Evolutionary conservation across 2,888 invertebrate species (phyloP), one percentile per base, ranked within the genome.

Genomic region (Hirtodrosophila duncani): DNA sequence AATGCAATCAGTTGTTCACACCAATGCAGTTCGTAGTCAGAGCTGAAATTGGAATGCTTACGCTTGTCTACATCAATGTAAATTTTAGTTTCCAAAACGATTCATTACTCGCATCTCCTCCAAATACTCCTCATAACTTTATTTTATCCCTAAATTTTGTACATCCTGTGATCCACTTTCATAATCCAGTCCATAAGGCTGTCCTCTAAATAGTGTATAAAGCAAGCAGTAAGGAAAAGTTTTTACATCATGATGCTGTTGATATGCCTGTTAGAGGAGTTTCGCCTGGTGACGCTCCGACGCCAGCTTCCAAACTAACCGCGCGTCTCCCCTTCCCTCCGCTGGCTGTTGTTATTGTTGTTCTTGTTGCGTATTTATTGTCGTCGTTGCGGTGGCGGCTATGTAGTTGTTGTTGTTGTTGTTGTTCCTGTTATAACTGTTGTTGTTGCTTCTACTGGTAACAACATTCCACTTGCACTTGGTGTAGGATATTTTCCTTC

Each of bases 211-310:
- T n/a, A n/a, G n/a, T n/a, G n/a, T n/a, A n/a, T 55, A 46, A 45
- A 48, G 24, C 9, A 14, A 17, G 20, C 17, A 60, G 53, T 51
- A 51, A 55, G 70, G 36, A 60, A 63, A 81, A 81, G 58, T 81
- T 81, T 81, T 82, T 82, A 81, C 82, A 82, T 81, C 82, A 81
- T 81, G 77, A 72, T 78, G 75, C 68, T 69, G 64, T 65, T 70
- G 72, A 72, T 81, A 68, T 75, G 77, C 56, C 62, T 53, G 63
- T 68, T 62, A 57, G 60, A 14, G 43, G 62, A 39, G 53, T 53
- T 33, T 20, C 37, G n/a, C n/a, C 36, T 23, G 30, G 26, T 10
- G 18, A 9, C 7, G 11, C 41, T 9, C 4, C 48, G 7, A 6
- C 9, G 20, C 20, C 37, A 31, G 34, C 36, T 43, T 38, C 46